Base-by-base conservation (phyloP, 2,888 invertebrate species). In the Nemotelus nigrinus region DNA sequence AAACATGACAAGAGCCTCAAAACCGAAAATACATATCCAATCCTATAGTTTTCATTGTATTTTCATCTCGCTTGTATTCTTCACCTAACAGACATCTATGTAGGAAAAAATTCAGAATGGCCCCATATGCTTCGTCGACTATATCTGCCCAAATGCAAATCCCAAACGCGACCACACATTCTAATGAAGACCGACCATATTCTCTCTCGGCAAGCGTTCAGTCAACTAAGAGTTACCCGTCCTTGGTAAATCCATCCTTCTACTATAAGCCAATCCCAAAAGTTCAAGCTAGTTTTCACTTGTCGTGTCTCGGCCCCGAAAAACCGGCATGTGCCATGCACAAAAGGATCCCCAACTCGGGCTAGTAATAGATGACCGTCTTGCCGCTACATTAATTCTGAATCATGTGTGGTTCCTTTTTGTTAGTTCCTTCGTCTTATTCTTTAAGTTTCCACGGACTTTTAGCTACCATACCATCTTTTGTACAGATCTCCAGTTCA, bases 311-410 rank as follows among this genome's bases (percentile, higher is more conserved):
- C 41, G 25, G 41, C 41, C 41, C 41, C 57, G 57, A 57, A 57
- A 57, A 60, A 43, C 41, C 41, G 7, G 6, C 57, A 57, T 65
- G 65, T 44, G 65, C 25, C 25, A 25, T 75, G n/a, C 53, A 55
- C 44, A 65, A 65, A 60, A 65, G 65, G 48, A 65, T 53, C 65
- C 10, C 3, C 53, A 63, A 64, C 5, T 57, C 55, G 58, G 74
- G 72, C n/a, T n/a, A 77, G 79, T 79, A 79, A 79, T 79, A 79
- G 79, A 79, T 79, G 79, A 78, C 79, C 79, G 79, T 75, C 79
- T 79, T 79, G 79, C 79, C 78, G 79, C 78, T 79, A 79, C 79
- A 79, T 79, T 79, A 79, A 79, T 79, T 79, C 77, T 79, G 78
- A 79, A 79, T 79, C 78, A 79, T 79, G 75, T 79, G 79, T 78